These are phyloP conservation scores for Psittacula echo DNA, from an alignment of 2,797 vertebrate species.

Conservation along the genomic window DNA sequence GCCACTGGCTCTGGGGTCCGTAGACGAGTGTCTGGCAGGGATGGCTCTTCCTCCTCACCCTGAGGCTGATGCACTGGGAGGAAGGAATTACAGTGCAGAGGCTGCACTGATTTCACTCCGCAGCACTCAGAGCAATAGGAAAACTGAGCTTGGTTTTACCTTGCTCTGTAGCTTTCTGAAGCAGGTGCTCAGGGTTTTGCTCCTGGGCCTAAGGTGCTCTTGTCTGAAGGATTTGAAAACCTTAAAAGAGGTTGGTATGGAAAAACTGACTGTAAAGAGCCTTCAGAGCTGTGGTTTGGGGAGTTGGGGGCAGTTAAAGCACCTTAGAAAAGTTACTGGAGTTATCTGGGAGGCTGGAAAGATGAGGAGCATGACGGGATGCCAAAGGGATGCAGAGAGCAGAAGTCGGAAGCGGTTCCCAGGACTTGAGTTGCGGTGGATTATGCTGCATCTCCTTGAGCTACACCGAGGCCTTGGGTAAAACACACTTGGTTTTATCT, in stretches of 20 bases:
- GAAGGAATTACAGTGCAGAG: not conserved
- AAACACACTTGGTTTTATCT: not conserved
- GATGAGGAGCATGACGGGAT: rapidly evolving
- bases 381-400: not conserved
- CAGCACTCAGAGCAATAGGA: not conserved
- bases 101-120: not conserved
- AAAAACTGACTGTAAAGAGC: not conserved
- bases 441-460: not conserved
- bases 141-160: not conserved
- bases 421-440: rapidly evolving
- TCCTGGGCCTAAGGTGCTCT: not conserved
- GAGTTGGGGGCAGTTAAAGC: not conserved
- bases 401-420: not conserved
- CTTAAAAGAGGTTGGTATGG: not conserved
- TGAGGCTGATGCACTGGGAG: not conserved
- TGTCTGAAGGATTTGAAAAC: not conserved
- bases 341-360: not conserved
- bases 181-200: not conserved
- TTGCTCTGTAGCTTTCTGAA: not conserved
- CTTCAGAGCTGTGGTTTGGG: not conserved
- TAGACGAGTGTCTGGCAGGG: not conserved
- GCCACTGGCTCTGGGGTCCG: not conserved
- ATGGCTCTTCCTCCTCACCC: not conserved
- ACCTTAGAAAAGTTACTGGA: not conserved
- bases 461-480: not conserved